Conservation (phyloP, 1,140 invertebrate species). For the Schlechtendalia chinensis region DNA sequence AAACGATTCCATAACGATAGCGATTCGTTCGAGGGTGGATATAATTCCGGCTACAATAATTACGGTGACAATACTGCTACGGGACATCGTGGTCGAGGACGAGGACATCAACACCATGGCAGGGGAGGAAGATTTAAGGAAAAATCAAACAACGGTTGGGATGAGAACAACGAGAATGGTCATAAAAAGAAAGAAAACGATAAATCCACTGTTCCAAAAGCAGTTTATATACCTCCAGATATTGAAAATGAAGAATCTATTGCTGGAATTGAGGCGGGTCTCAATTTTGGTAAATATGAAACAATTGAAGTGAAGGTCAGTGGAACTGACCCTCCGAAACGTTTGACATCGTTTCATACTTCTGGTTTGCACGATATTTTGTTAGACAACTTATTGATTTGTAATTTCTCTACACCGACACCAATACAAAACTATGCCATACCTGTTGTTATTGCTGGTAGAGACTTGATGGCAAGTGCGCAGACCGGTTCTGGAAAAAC, state of each 20-base stretch:
- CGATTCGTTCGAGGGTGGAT: neutral
- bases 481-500: constrained; percentile 98
- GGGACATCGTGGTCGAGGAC: neutral
- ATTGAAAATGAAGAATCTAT: constrained; percentile 21
- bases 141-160: constrained; percentile 53
- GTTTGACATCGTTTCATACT: constrained; percentile 70
- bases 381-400: constrained; percentile 74
- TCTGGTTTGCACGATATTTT: constrained; percentile 68
- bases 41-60: neutral
- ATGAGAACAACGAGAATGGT: neutral
- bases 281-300: constrained; percentile 71
- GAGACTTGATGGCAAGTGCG: constrained; percentile 95
- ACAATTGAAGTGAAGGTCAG: constrained; percentile 58
- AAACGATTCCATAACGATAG: constrained; percentile 5
- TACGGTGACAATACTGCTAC: neutral
- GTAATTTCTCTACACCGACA: constrained; percentile 82
- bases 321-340: constrained; percentile 66
- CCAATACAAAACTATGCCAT: constrained; percentile 90
- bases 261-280: constrained; percentile 69
- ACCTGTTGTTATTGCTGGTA: constrained; percentile 72
- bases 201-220: neutral
- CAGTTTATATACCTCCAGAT: constrained; percentile 8
- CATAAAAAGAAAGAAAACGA: constrained; percentile 15
- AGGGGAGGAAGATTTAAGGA: constrained; percentile 67
- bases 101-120: constrained; percentile 71